Evolutionary conservation across 2,888 invertebrate genomes (phyloP).

Genomic region (Chrysolina haemoptera): DNA sequence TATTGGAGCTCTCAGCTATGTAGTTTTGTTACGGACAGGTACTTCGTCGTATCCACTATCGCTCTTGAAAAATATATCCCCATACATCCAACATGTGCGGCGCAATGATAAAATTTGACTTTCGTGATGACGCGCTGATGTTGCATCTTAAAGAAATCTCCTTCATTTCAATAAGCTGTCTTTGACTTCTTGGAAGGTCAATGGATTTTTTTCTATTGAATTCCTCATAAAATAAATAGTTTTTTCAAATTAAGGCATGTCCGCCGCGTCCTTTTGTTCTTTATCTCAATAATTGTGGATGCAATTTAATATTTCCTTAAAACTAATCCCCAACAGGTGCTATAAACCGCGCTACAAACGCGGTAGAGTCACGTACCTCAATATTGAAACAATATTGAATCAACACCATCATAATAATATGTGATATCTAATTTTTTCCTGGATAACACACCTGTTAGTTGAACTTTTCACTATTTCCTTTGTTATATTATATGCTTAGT

Average conservation of each 20-base stretch:
- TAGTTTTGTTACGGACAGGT: no score
- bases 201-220: no score
- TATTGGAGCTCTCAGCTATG: no score
- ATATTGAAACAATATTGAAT: slow-evolving; percentile 16
- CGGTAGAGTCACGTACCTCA: slow-evolving; percentile 14
- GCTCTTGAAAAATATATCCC: no score
- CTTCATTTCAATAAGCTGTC: no score
- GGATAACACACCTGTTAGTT: background rate
- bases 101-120: no score
- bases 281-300: slow-evolving; percentile 4
- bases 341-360: slow-evolving; percentile 4
- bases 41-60: no score
- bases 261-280: background rate
- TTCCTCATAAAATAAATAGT: no score
- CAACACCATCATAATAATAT: background rate
- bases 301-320: slow-evolving; percentile 15
- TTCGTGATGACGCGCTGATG: no score
- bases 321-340: slow-evolving; percentile 12
- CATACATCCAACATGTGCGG: no score
- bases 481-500: background rate
- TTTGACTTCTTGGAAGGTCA: no score
- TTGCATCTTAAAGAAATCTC: no score
- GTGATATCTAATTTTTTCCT: background rate
- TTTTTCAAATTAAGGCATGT: background rate
- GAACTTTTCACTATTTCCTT: background rate